phyloP scores from a whole-genome alignment of 2,888 invertebrate genomes.

The Campoletis raptor region DNA sequence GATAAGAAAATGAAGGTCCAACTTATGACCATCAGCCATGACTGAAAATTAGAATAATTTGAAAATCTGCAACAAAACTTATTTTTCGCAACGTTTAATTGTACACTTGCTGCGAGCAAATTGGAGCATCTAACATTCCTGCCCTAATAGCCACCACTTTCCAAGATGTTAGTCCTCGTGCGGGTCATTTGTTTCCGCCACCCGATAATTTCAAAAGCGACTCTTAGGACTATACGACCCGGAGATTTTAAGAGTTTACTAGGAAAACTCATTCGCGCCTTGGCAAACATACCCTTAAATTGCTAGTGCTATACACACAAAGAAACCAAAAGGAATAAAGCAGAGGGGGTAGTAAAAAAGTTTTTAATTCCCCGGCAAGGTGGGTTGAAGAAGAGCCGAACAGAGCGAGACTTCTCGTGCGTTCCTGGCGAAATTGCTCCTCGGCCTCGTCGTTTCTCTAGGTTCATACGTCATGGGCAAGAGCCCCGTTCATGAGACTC shows the following conservation, averaged over 20 bases:
- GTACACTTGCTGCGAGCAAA: background rate
- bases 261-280: slow-evolving; percentile 56
- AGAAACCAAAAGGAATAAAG: slow-evolving; percentile 11
- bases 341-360: slow-evolving; percentile 60
- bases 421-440: slow-evolving; percentile 63
- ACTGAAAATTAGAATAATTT: background rate
- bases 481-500: slow-evolving; percentile 36
- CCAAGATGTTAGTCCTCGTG: background rate
- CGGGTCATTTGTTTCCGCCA: slow-evolving; percentile 1
- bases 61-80: background rate
- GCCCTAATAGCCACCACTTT: background rate
- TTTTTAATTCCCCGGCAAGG: slow-evolving; percentile 59
- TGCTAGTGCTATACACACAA: slow-evolving; percentile 31
- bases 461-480: slow-evolving; percentile 62
- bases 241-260: slow-evolving; percentile 29
- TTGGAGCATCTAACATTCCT: background rate
- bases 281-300: slow-evolving; percentile 40
- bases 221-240: slow-evolving; percentile 15
- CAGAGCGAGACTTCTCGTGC: slow-evolving; percentile 43
- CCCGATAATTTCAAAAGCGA: slow-evolving; percentile 21
- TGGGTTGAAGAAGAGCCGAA: slow-evolving; percentile 40
- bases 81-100: background rate
- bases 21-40: background rate
- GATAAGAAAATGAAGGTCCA: background rate
- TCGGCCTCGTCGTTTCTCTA: slow-evolving; percentile 43